Conservation (phyloP, 1,140 invertebrate genomes). For the Polyergus mexicanus region DNA sequence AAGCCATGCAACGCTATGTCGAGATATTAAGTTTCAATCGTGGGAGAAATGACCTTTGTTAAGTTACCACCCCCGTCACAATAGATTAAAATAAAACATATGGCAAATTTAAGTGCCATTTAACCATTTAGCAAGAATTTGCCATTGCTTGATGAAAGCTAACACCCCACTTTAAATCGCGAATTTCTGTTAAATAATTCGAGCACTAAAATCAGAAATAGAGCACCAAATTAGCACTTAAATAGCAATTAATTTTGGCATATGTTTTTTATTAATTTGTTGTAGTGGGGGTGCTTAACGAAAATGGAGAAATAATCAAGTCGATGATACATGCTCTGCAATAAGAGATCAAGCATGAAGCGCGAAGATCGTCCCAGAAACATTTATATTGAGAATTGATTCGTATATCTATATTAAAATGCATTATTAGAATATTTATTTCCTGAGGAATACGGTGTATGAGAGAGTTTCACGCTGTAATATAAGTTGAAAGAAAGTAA, state of each 20-base stretch:
- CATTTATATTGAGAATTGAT: conserved; percentile 38
- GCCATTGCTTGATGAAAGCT: no score
- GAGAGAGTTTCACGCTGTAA: conserved; percentile 49
- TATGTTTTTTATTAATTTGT: no score
- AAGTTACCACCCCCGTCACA: no score
- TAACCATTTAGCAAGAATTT: no score
- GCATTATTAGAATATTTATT: conserved; percentile 50
- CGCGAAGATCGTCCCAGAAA: conserved; percentile 84
- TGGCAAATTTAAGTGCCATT: no score
- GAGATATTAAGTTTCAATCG: not conserved
- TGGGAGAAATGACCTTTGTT: conserved; percentile 2
- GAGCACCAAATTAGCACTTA: no score
- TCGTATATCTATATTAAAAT: conserved; percentile 19
- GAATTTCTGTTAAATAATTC: no score
- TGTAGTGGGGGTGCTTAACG: no score
- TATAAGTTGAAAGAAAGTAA: conserved; percentile 12
- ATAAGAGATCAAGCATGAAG: conserved; percentile 74
- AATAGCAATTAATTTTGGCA: no score
- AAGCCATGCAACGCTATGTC: conserved; percentile 39
- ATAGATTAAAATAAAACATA: no score
- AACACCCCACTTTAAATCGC: no score
- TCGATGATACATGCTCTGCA: conserved; percentile 49
- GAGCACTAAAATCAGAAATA: no score
- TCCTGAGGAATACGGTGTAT: conserved; percentile 56
- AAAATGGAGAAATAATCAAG: not conserved